Evolutionary conservation across 2,797 vertebrate species (phyloP).

Genomic region (Cryptoprocta ferox): DNA sequence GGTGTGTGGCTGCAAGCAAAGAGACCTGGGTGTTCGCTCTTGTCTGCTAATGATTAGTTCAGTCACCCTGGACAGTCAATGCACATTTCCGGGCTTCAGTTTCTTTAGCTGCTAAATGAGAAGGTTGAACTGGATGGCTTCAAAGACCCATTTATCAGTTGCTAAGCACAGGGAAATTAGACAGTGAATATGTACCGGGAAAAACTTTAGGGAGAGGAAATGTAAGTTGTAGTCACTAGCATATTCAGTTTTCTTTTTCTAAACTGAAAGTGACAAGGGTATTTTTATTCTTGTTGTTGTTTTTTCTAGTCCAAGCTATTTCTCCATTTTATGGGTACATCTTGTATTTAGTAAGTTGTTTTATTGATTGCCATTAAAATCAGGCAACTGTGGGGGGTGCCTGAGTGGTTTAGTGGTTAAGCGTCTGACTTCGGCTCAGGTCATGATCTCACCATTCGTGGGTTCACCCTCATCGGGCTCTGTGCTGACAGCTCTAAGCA

Average conservation of each 20-base stretch:
- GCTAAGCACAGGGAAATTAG: neutral
- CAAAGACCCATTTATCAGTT: neutral
- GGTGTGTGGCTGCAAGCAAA: neutral
- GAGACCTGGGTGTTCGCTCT: neutral
- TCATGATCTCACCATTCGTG: too few relatives aligned
- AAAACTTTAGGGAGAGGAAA: neutral
- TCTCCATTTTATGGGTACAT: neutral
- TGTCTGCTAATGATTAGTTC: neutral
- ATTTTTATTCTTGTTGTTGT: neutral
- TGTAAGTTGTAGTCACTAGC: neutral
- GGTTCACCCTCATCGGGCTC: too few relatives aligned
- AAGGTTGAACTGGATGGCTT: neutral
- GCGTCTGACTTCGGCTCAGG: too few relatives aligned
- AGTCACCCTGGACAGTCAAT: neutral
- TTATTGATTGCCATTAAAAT: neutral
- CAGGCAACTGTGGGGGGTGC: neutral
- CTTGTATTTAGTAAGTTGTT: neutral
- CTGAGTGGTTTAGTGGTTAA: too few relatives aligned
- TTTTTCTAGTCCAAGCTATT: neutral
- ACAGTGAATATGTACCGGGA: neutral
- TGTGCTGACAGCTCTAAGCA: too few relatives aligned
- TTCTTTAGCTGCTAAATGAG: slow-evolving; percentile 21
- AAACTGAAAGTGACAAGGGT: neutral
- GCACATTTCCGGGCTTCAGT: neutral
- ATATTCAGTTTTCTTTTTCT: neutral